These are phyloP conservation scores for Gortyna flavago DNA, from an alignment of 2,888 invertebrate species.

Conservation along the genomic window DNA sequence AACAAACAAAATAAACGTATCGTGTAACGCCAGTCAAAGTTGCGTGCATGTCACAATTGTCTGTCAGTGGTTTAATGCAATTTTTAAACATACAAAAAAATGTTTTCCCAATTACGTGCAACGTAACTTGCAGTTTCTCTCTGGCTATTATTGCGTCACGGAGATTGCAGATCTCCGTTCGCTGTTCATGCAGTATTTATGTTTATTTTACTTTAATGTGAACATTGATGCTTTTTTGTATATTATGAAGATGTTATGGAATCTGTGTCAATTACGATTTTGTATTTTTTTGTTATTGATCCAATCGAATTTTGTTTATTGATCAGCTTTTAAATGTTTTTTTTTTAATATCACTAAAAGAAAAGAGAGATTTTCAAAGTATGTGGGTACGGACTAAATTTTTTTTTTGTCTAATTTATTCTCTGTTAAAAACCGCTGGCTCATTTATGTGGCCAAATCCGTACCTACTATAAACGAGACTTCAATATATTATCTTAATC, in stretches of 20 bases:
- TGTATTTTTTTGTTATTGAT: not conserved
- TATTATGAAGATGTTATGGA: not conserved
- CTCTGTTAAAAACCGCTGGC: not conserved
- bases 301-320: not conserved
- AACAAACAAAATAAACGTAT: slow-evolving; percentile 53
- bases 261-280: slow-evolving; percentile 13
- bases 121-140: slow-evolving; percentile 66
- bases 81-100: slow-evolving; percentile 62
- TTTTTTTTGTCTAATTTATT: not conserved
- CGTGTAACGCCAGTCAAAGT: slow-evolving; percentile 56
- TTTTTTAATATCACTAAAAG: too few species aligned
- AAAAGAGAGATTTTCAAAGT: not conserved
- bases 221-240: not conserved
- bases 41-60: slow-evolving; percentile 66
- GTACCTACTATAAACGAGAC: not conserved
- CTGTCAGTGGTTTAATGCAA: slow-evolving; percentile 64
- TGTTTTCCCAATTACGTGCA: slow-evolving; percentile 59
- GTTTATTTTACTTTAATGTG: slow-evolving; percentile 13
- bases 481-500: not conserved
- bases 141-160: slow-evolving; percentile 57
- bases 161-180: slow-evolving; percentile 56
- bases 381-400: not conserved
- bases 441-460: not conserved
- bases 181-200: slow-evolving; percentile 31
- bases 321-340: not conserved